Evolutionary conservation across 2,797 vertebrate genomes (phyloP).

Genomic region (Uromys caudimaculatus): DNA sequence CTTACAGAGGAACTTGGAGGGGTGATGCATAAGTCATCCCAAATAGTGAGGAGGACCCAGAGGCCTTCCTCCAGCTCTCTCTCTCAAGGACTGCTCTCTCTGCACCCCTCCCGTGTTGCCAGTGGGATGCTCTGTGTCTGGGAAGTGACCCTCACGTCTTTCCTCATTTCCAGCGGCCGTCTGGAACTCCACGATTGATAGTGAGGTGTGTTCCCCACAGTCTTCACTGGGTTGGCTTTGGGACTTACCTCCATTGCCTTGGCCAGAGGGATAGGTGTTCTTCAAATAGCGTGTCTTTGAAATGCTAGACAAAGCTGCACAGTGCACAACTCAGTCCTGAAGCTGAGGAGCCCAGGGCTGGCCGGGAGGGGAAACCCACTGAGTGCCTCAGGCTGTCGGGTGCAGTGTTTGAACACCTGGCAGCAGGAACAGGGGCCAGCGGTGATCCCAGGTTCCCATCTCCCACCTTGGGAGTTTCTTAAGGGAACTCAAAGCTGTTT

Average conservation of each 20-base stretch:
- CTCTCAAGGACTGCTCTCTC: background rate
- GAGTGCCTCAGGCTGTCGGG: background rate
- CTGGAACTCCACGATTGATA: background rate
- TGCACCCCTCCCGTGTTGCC: background rate
- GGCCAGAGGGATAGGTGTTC: background rate
- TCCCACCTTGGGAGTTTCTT: background rate
- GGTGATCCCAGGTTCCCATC: background rate
- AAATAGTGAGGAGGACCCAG: background rate
- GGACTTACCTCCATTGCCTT: background rate
- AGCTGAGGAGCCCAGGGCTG: background rate
- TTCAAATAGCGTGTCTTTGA: background rate
- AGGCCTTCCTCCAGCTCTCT: background rate
- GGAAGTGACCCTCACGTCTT: background rate
- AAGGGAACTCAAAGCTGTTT: background rate
- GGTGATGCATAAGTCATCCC: no score
- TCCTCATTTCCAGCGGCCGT: accelerated
- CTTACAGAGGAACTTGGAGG: background rate
- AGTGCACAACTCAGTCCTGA: background rate
- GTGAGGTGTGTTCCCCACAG: background rate
- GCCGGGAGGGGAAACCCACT: background rate
- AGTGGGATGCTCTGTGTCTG: background rate
- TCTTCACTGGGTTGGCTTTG: background rate
- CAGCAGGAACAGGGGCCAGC: background rate
- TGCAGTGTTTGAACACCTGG: background rate
- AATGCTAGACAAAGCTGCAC: accelerated